Percentiles rank a stretch among this genome's conserved stretches.
These are phyloP conservation scores for Lycorma delicatula DNA, from an alignment of 1,140 invertebrate genomes.

Conservation along the genomic window DNA sequence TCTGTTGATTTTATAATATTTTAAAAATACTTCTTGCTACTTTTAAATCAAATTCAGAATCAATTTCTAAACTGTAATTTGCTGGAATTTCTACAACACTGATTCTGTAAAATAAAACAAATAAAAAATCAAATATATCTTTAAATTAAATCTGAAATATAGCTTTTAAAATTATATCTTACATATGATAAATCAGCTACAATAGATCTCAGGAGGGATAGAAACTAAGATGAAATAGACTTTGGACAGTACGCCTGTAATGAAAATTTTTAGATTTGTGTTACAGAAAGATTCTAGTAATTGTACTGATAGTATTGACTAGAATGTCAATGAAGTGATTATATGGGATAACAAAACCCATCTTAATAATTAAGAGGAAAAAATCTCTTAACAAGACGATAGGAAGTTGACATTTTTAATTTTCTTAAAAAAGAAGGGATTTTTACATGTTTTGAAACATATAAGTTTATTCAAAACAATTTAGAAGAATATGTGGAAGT, in stretches of 20 bases:
- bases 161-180: not conserved
- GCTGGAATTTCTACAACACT: conserved; percentile 45
- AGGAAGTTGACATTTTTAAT: not conserved
- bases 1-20: too few relatives aligned
- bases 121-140: too few relatives aligned
- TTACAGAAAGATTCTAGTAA: too few relatives aligned
- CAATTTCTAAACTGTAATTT: conserved; percentile 50
- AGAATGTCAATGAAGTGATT: too few relatives aligned
- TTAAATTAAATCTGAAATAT: too few relatives aligned
- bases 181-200: not conserved
- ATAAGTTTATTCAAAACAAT: not conserved
- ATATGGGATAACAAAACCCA: too few relatives aligned
- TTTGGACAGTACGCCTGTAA: too few relatives aligned
- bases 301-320: too few relatives aligned
- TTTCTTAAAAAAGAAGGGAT: not conserved
- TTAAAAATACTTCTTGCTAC: conserved; percentile 37
- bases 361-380: too few relatives aligned
- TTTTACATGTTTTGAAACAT: not conserved
- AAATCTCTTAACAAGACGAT: too few relatives aligned
- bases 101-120: conserved; percentile 42
- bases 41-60: conserved; percentile 44
- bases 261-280: too few relatives aligned
- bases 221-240: too few relatives aligned
- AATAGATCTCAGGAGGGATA: not conserved
- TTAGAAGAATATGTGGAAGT: not conserved